Evolutionary conservation across 2,888 invertebrate genomes (phyloP), one percentile per base, ranked within the genome.

Genomic region (Stomorhina lunata): DNA sequence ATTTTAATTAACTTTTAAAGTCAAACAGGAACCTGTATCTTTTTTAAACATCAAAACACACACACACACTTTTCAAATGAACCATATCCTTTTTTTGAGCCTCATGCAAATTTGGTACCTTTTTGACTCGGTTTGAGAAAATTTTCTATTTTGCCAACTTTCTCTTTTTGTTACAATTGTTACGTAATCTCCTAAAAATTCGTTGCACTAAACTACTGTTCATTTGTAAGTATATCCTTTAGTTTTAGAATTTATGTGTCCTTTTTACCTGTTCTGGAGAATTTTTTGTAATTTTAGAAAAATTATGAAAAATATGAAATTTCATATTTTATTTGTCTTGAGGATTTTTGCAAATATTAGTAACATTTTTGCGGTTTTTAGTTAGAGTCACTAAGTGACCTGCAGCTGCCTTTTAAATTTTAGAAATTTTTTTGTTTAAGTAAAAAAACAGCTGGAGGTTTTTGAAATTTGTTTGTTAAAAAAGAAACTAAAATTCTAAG

Each of bases 281-380:
- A 43, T 43, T 69, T 63, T 37, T n/a, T 43, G 4, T 0, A 32
- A 43, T 32, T 32, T 15, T 22, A 2, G 15, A 53, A 76, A 80
- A 32, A 71, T 45, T 63, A n/a, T n/a, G n/a, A n/a, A 53, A 69
- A 75, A 85, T 88, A 88, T 88, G 86, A 88, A 88, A 86, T 86
- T 88, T 88, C 88, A 89, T 88, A 88, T 82, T 80, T 85, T n/a
- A n/a, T n/a, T n/a, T n/a, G n/a, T n/a, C n/a, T 69, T 85, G 80
- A 85, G 87, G 86, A 85, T 87, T 83, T 85, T 78, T 73, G 84
- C 27, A 83, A 69, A 81, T 84, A 73, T n/a, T 40, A 65, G 34
- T 22, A n/a, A 72, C 25, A 72, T 53, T 79, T 63, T 43, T 75
- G 75, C 75, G 79, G 69, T 75, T 79, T 76, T 63, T 17, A 37